Percentiles rank a stretch among this genome's conserved stretches.
Evolutionary conservation across 1,140 invertebrate species (phyloP).

Genomic region (Mycetomoellerius zeteki): DNA sequence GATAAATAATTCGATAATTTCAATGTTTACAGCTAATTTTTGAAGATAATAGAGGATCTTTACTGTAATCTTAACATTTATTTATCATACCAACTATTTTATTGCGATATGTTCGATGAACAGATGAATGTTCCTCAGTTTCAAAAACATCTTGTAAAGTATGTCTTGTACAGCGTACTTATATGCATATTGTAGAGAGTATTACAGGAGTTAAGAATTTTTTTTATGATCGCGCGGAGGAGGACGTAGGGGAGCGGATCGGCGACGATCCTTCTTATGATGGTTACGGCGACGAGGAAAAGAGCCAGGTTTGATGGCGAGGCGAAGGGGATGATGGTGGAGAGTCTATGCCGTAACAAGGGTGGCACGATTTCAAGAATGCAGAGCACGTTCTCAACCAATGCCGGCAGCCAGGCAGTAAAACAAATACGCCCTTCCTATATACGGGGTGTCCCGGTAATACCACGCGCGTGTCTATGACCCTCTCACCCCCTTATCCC

Average conservation of each 20-base stretch:
- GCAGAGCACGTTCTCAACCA: constrained; percentile 86
- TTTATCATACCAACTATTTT: not conserved
- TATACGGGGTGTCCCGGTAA: constrained; percentile 83
- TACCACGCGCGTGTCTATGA: constrained; percentile 67
- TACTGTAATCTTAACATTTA: not conserved
- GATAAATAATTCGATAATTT: not conserved
- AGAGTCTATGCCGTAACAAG: constrained; percentile 82
- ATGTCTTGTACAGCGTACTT: not conserved
- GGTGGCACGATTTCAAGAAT: constrained; percentile 86
- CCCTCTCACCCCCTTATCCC: constrained; percentile 7
- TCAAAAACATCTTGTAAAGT: not conserved
- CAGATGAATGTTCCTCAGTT: not conserved
- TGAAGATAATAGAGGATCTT: not conserved
- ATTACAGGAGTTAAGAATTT: constrained; percentile 83
- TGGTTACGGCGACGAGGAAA: constrained; percentile 63
- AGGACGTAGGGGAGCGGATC: constrained; percentile 37
- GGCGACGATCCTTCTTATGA: constrained; percentile 68
- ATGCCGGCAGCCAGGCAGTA: constrained; percentile 86
- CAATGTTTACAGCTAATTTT: not conserved
- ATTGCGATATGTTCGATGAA: not conserved
- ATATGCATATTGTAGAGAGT: constrained; percentile 44
- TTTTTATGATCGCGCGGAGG: constrained; percentile 73
- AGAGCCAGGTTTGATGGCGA: constrained; percentile 66
- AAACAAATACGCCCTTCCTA: constrained; percentile 86
- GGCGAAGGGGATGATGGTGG: constrained; percentile 43